Conservation (phyloP, 2,113 vertebrate species). For the Natator depressus region DNA sequence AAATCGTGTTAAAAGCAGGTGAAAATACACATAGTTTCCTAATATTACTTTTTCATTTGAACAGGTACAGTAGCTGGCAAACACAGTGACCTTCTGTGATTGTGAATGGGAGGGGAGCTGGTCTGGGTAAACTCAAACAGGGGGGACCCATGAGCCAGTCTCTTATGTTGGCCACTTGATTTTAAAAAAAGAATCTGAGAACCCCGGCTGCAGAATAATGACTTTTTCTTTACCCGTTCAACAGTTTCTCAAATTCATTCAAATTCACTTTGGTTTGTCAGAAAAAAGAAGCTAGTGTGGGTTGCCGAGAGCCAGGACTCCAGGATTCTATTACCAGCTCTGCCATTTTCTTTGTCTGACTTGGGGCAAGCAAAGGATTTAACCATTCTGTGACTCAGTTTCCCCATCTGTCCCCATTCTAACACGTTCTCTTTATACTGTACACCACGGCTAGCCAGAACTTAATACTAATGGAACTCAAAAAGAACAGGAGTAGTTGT, state of each 20-base stretch:
- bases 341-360: neutral
- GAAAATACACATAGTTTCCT: neutral
- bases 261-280: neutral
- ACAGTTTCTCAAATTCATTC: neutral
- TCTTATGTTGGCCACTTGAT: neutral
- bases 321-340: neutral
- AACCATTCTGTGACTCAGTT: neutral
- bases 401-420: neutral
- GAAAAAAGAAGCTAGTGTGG: neutral
- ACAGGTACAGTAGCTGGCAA: neutral
- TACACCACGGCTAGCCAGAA: neutral
- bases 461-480: neutral
- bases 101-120: neutral
- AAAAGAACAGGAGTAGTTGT: too few relatives aligned
- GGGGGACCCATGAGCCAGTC: neutral
- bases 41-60: neutral
- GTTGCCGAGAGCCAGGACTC: neutral
- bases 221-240: neutral
- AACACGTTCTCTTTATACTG: neutral
- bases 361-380: neutral
- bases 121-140: neutral
- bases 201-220: neutral
- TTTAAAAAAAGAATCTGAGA: neutral
- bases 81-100: neutral
- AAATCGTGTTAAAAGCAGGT: neutral